These are phyloP conservation scores for Mycetomoellerius zeteki DNA, from an alignment of 1,140 invertebrate species.

Conservation along the genomic window DNA sequence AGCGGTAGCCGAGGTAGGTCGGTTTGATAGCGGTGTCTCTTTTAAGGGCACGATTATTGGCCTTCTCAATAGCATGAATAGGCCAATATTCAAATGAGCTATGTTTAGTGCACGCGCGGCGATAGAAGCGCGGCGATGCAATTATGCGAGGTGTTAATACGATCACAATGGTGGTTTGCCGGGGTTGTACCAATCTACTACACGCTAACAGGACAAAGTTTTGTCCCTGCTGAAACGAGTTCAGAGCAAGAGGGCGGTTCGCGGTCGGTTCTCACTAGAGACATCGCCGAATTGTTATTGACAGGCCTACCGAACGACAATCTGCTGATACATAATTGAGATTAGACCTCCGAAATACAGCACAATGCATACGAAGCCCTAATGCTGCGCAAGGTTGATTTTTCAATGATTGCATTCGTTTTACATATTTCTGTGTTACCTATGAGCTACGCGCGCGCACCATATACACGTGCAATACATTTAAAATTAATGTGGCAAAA, in stretches of 20 bases:
- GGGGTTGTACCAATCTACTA: slow-evolving; percentile 78
- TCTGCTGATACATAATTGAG: slow-evolving; percentile 77
- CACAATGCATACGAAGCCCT: slow-evolving; percentile 13
- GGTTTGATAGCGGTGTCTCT: slow-evolving; percentile 40
- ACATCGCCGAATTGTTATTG: slow-evolving; percentile 78
- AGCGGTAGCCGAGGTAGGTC: slow-evolving; percentile 54
- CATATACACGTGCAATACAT: not conserved
- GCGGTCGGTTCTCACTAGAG: slow-evolving; percentile 26
- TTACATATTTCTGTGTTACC: slow-evolving; percentile 77
- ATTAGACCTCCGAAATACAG: slow-evolving; percentile 69
- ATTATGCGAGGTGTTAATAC: slow-evolving; percentile 86
- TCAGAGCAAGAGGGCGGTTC: not conserved
- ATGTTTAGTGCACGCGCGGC: slow-evolving; percentile 82
- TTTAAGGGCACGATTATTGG: slow-evolving; percentile 80
- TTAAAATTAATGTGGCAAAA: slow-evolving; percentile 4
- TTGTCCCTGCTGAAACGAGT: slow-evolving; percentile 74
- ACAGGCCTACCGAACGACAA: slow-evolving; percentile 51
- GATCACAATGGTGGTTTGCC: slow-evolving; percentile 82
- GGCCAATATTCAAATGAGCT: slow-evolving; percentile 85
- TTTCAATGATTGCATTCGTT: slow-evolving; percentile 63
- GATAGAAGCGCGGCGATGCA: slow-evolving; percentile 78
- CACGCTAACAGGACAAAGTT: slow-evolving; percentile 76
- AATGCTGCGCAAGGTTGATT: not conserved
- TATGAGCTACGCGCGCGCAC: not conserved
- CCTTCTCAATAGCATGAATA: slow-evolving; percentile 82